These are phyloP conservation scores for Coregonus sp. DNA, from an alignment of 2,797 vertebrate genomes.

Conservation along the genomic window DNA sequence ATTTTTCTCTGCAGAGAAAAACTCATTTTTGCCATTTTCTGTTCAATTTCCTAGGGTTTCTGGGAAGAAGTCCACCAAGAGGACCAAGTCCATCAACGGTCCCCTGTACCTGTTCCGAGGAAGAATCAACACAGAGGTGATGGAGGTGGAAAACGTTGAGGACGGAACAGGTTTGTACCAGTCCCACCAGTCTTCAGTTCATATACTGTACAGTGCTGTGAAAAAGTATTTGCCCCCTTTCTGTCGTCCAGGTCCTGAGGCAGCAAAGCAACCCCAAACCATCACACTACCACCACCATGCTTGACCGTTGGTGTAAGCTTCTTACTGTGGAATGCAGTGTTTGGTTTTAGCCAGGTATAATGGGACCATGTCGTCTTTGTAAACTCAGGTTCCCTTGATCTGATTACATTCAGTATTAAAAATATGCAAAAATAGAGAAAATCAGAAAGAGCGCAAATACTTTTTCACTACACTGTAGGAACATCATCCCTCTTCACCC, in stretches of 20 bases:
- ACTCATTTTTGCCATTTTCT: background rate
- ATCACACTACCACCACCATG: no score
- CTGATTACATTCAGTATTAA: no score
- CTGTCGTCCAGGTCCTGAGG: no score
- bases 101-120: conserved; percentile 93
- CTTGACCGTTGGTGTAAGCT: no score
- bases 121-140: conserved; percentile 88
- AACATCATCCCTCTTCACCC: background rate
- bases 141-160: conserved; percentile 92
- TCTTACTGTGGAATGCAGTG: no score
- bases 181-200: background rate
- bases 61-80: conserved; percentile 93
- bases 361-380: no score
- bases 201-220: no score
- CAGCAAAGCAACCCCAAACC: no score
- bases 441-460: background rate
- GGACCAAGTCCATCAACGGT: conserved; percentile 96
- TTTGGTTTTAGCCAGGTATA: no score
- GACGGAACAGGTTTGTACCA: conserved; percentile 83
- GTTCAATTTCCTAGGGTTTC: conserved; percentile 56
- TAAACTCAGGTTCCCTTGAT: no score
- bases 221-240: no score
- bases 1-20: background rate
- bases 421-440: no score
- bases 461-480: background rate